A percentile compares a stretch with the other conserved stretches of the same genome.
Evolutionary conservation across 1,140 invertebrate species (phyloP).

Genomic region (Panagrolaimus sp.): DNA sequence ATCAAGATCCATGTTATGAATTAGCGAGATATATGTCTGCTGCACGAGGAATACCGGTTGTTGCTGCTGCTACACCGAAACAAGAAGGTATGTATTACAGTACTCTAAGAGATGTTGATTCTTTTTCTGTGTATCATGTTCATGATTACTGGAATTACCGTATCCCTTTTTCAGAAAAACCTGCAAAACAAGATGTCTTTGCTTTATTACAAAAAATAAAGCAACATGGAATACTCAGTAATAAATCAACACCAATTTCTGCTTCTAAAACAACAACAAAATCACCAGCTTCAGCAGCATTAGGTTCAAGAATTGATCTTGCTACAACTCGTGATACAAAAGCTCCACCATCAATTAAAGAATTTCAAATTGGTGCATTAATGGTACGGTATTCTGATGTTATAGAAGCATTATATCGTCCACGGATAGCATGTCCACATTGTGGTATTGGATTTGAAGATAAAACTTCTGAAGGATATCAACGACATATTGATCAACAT

Average conservation of each 20-base stretch:
- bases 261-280: slow-evolving; percentile 9
- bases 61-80: too few relatives aligned
- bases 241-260: background rate
- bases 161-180: too few relatives aligned
- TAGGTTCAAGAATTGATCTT: slow-evolving; percentile 11
- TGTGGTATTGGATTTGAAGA: slow-evolving; percentile 46
- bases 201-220: slow-evolving; percentile 21
- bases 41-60: slow-evolving; percentile 12
- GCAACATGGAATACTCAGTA: slow-evolving; percentile 16
- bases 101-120: too few relatives aligned
- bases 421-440: slow-evolving; percentile 30
- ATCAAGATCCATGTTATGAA: slow-evolving; percentile 58
- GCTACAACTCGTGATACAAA: background rate
- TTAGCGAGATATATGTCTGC: slow-evolving; percentile 42
- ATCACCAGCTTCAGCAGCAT: slow-evolving; percentile 4
- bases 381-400: slow-evolving; percentile 33
- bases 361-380: too few relatives aligned
- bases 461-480: slow-evolving; percentile 31
- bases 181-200: too few relatives aligned
- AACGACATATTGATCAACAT: slow-evolving; percentile 47
- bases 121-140: too few relatives aligned
- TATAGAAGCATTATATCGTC: slow-evolving; percentile 34
- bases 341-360: background rate
- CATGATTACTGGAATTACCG: too few relatives aligned
- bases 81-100: too few relatives aligned